Percentiles rank a stretch among this genome's conserved stretches.
These are phyloP conservation scores for Sus cebifrons DNA, from an alignment of 2,797 vertebrate species.

Conservation along the genomic window DNA sequence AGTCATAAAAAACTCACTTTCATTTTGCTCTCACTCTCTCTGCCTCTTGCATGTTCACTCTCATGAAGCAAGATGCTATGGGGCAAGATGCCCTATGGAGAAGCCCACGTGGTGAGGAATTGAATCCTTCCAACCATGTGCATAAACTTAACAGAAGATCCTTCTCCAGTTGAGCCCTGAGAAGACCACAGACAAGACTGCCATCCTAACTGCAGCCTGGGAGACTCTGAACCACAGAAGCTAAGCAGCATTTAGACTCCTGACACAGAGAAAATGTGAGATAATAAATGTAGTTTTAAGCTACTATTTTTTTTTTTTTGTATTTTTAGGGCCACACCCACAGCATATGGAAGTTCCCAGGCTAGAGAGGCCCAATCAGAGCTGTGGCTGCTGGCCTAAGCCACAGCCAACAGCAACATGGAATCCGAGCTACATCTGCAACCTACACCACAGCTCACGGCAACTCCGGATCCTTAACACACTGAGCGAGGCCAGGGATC, in stretches of 20 bases:
- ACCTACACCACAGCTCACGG: too few relatives aligned
- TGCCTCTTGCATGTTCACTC: neutral
- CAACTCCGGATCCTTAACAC: too few relatives aligned
- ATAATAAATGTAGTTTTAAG: neutral
- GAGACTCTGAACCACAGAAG: too few relatives aligned
- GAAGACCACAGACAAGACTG: neutral
- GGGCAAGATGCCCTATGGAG: neutral
- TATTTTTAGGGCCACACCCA: too few relatives aligned
- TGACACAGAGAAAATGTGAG: neutral
- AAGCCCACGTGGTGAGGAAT: neutral
- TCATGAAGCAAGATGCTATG: neutral
- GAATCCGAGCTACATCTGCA: too few relatives aligned
- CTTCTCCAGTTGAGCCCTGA: neutral
- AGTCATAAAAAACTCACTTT: neutral
- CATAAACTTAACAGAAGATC: neutral
- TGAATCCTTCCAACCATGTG: neutral
- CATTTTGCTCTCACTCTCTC: neutral
- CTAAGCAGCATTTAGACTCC: too few relatives aligned
- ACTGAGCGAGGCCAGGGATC: neutral
- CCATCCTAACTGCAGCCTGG: too few relatives aligned
- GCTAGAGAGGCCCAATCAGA: too few relatives aligned
- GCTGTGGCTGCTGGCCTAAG: too few relatives aligned
- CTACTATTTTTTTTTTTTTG: neutral
- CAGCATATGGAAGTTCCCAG: too few relatives aligned
- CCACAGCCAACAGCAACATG: too few relatives aligned